Base-by-base conservation (phyloP, 2,797 vertebrate species). In the Gallinago nigripennis region DNA sequence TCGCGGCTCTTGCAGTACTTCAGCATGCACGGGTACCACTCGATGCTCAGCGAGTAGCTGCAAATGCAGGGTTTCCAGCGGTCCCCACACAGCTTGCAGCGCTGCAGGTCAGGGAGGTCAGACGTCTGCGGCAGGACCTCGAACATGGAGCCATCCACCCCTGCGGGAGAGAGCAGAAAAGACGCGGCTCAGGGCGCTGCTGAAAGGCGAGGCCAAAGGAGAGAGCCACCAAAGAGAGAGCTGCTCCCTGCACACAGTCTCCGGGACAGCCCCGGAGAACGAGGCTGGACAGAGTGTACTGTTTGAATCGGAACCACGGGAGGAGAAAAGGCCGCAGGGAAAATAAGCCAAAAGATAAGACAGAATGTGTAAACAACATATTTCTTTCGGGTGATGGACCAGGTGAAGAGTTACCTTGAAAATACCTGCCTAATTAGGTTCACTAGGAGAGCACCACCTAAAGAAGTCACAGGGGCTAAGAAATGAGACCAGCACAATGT, bases 1-100 rank as follows among this genome's bases (percentile, higher is more conserved):
- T 99, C 99, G 0, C 98, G 98, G 87, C 98, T 99, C 94, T 98
- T 98, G 98, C 99, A 99, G 97, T 99, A 99, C 94, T 99, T 99
- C 33, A 99, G 98, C 98, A 99, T 97, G 98, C 99, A 99, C 0
- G 99, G 99, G 97, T 99, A 99, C 99, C 99, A 99, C 98, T 99
- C 98, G 88, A 99, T 98, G 82, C 98, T 99, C 86, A 99, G 98
- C 1, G 98, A 97, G 77, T 99, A 99, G 82, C 97, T 98, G 96
- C 99, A 99, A 27, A 98, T 79, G 75, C 99, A 99, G 2, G 99
- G 98, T 95, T 98, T 98, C 98, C 99, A 99, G 54, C 98, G 98
- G 88, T 99, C 99, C 51, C 88, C 91, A 23, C 98, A 98, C 39
- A 97, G 97, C 80, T 98, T 94, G 71, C 99, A 99, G 33, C 97